Evolutionary conservation across 2,797 vertebrate genomes (phyloP).

Genomic region (Paratrypauchen microcephalus): DNA sequence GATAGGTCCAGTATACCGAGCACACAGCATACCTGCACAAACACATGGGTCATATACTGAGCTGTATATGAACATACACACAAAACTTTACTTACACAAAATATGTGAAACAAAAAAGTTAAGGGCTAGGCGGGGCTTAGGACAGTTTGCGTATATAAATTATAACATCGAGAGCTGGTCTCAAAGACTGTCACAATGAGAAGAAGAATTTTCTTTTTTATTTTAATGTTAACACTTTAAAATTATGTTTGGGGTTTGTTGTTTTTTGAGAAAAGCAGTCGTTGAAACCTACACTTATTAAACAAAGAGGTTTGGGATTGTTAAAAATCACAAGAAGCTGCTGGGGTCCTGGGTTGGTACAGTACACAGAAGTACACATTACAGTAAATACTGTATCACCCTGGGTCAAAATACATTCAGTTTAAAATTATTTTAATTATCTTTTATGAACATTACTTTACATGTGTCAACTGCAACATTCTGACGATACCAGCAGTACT

Average conservation of each 20-base stretch:
- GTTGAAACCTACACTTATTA: slow-evolving; percentile 53
- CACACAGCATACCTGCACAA: slow-evolving; percentile 64
- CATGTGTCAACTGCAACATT: background rate
- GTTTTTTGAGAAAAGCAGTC: slow-evolving; percentile 22
- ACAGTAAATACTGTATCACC: slow-evolving; percentile 31
- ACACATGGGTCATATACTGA: slow-evolving; percentile 77
- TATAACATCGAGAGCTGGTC: slow-evolving; percentile 46
- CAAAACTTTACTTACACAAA: slow-evolving; percentile 76
- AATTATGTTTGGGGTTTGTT: background rate
- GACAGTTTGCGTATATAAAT: slow-evolving; percentile 53
- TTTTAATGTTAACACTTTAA: background rate
- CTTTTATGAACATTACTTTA: background rate
- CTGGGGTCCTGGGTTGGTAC: slow-evolving; percentile 49
- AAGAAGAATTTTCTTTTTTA: too few species aligned
- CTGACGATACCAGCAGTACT: background rate
- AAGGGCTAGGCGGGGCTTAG: slow-evolving; percentile 57
- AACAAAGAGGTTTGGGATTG: slow-evolving; percentile 57
- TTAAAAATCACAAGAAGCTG: slow-evolving; percentile 70
- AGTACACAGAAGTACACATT: slow-evolving; percentile 42
- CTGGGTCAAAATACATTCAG: slow-evolving; percentile 56
- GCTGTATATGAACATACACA: slow-evolving; percentile 80
- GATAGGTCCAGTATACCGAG: slow-evolving; percentile 58
- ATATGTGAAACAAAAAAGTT: slow-evolving; percentile 39
- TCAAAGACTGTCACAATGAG: slow-evolving; percentile 33
- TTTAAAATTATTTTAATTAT: background rate